These are phyloP conservation scores for Digitonthophagus gazella DNA, from an alignment of 2,888 invertebrate genomes.

Conservation along the genomic window DNA sequence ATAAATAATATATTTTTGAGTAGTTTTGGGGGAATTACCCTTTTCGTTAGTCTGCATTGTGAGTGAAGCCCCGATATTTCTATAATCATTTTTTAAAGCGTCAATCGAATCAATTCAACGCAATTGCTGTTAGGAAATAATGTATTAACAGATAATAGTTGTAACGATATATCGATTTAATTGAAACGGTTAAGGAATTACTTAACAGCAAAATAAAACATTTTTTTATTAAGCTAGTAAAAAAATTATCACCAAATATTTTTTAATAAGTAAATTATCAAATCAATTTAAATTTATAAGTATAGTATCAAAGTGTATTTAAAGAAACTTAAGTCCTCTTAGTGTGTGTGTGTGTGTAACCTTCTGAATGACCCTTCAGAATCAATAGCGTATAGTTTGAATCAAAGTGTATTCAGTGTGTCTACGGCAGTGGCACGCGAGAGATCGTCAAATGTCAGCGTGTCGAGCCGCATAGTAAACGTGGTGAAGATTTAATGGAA, in stretches of 20 bases:
- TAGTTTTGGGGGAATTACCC: too few species aligned
- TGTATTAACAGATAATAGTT: background rate
- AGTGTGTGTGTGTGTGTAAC: slow-evolving; percentile 21
- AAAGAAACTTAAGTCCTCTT: too few species aligned
- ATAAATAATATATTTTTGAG: too few species aligned
- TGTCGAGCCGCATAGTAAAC: background rate
- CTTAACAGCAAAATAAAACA: too few species aligned
- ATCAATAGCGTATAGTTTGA: slow-evolving; percentile 25
- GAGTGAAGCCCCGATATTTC: too few species aligned
- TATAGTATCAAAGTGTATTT: background rate
- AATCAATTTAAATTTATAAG: too few species aligned
- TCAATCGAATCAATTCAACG: background rate
- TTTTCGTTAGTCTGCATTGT: too few species aligned
- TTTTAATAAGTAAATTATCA: too few species aligned
- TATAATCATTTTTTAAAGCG: too few species aligned
- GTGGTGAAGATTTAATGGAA: slow-evolving; percentile 5
- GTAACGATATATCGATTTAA: background rate
- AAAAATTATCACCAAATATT: too few species aligned
- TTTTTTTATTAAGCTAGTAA: too few species aligned
- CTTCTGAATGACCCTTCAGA: slow-evolving; percentile 26
- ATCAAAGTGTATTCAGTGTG: slow-evolving; percentile 21
- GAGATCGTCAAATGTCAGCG: background rate
- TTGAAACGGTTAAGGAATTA: too few species aligned
- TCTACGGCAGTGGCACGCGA: slow-evolving; percentile 1
- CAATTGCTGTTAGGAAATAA: background rate